Percentiles rank a stretch among this genome's conserved stretches.
Evolutionary conservation across 2,888 invertebrate species (phyloP).

Genomic region (Bedellia somnulentella): DNA sequence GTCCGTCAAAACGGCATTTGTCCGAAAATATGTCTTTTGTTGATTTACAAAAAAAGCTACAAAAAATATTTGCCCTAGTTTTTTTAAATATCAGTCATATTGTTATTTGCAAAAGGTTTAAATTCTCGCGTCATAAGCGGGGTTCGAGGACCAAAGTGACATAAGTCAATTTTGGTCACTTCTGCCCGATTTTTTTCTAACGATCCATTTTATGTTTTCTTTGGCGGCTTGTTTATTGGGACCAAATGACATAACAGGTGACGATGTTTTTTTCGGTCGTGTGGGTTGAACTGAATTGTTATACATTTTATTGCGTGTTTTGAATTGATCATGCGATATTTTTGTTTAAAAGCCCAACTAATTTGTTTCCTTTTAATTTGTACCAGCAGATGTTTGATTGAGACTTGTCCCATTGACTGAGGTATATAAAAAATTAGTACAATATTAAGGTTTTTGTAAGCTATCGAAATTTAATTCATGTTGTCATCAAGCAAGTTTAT

Average conservation of each 20-base stretch:
- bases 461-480: too few relatives aligned
- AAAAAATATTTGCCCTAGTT: too few relatives aligned
- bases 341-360: slow-evolving; percentile 26
- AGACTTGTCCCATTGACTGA: too few relatives aligned
- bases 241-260: slow-evolving; percentile 63
- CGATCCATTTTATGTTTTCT: slow-evolving; percentile 31
- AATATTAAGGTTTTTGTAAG: too few relatives aligned
- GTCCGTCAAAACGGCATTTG: slow-evolving; percentile 47
- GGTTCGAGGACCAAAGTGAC: slow-evolving; percentile 19
- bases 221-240: slow-evolving; percentile 52
- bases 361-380: slow-evolving; percentile 35
- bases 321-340: slow-evolving; percentile 23
- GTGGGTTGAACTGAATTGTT: slow-evolving; percentile 36
- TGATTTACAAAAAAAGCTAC: too few relatives aligned
- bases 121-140: too few relatives aligned
- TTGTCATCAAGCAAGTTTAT: too few relatives aligned
- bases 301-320: slow-evolving; percentile 54
- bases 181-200: slow-evolving; percentile 41
- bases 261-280: slow-evolving; percentile 34
- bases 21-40: slow-evolving; percentile 18
- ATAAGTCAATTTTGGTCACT: slow-evolving; percentile 41
- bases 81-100: too few relatives aligned
- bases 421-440: too few relatives aligned
- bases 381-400: slow-evolving; percentile 39
- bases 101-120: too few relatives aligned